Conservation (phyloP, 2,797 vertebrate genomes). For the Acipenser transmontanus region DNA sequence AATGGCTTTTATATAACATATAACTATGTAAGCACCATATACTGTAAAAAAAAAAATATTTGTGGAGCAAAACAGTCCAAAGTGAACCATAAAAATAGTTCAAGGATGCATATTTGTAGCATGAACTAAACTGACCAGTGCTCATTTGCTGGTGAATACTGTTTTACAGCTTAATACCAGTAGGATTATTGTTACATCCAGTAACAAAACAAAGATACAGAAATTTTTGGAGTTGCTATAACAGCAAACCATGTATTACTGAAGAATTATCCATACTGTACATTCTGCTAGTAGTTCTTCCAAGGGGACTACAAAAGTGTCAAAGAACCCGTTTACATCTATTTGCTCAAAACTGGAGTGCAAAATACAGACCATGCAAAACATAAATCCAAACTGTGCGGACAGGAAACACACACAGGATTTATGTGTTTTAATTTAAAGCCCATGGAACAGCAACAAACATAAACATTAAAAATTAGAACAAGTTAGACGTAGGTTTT, state of each 20-base stretch:
- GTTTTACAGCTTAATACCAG: too few relatives aligned
- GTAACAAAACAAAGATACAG: slow-evolving; percentile 32
- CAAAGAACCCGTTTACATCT: neutral
- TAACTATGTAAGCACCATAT: too few relatives aligned
- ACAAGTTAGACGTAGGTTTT: too few relatives aligned
- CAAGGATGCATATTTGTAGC: too few relatives aligned
- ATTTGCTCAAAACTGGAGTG: slow-evolving; percentile 1
- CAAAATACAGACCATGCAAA: slow-evolving; percentile 2
- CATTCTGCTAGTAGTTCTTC: slow-evolving; percentile 46
- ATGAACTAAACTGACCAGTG: too few relatives aligned
- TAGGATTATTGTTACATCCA: slow-evolving; percentile 9
- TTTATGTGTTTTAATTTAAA: neutral
- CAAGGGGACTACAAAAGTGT: neutral
- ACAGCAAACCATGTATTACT: slow-evolving; percentile 57
- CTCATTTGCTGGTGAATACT: too few relatives aligned
- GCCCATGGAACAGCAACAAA: too few relatives aligned
- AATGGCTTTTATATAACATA: too few relatives aligned
- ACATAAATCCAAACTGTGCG: slow-evolving; percentile 13
- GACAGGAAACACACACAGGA: slow-evolving; percentile 6
- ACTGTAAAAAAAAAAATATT: too few relatives aligned
- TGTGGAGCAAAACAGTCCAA: too few relatives aligned
- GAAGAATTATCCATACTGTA: slow-evolving; percentile 52
- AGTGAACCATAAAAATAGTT: too few relatives aligned
- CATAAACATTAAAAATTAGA: too few relatives aligned
- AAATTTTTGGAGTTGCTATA: slow-evolving; percentile 31